Evolutionary conservation across 2,888 invertebrate species (phyloP), one percentile per base, ranked within the genome.

Genomic region (Scrobipalpa atriplicella): DNA sequence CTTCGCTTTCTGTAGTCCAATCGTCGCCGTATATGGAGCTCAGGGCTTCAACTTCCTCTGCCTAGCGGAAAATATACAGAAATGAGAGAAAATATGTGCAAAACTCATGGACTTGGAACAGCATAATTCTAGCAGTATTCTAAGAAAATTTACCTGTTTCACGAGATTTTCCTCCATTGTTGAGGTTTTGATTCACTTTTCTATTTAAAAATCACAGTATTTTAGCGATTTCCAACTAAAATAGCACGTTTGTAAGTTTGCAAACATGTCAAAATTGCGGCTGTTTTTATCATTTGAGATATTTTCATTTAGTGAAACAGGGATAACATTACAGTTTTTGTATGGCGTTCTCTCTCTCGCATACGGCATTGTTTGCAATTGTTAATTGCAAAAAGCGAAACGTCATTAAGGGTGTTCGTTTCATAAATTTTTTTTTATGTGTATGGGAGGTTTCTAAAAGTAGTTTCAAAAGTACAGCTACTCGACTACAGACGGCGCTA

Each of bases 31-130:
- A 97, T 72, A 97, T 97, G 2, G 96, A 94, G 70, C 92, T 89
- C 18, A 97, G 84, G 0, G 95, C 95, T 86, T 96, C 96, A 18
- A 96, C 90, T 92, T 97, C 97, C 72, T 96, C 95, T 6, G 85
- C 84, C 95, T 95, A 64, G 29, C 2, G 71, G 36, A 29, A 41
- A 64, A n/a, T 13, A 56, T 19, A 41, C 62, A 10, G 39, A 62
- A 43, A 43, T 18, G 3, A 18, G n/a, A 10, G 3, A 19, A 54
- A 56, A 62, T 62, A 60, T 21, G 47, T 18, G 21, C 29, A 47
- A 62, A 38, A 19, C 41, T 16, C 18, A 41, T 19, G 41, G 16
- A 18, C 9, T 64, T 18, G 0, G 13, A 52, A 21, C 9, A 13
- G 8, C 2, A 16, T 29, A 1, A 29, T 47, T 36, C 16, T n/a